These are phyloP conservation scores for Pachydiplax longipennis DNA, from an alignment of 2,888 invertebrate genomes.

Conservation along the genomic window DNA sequence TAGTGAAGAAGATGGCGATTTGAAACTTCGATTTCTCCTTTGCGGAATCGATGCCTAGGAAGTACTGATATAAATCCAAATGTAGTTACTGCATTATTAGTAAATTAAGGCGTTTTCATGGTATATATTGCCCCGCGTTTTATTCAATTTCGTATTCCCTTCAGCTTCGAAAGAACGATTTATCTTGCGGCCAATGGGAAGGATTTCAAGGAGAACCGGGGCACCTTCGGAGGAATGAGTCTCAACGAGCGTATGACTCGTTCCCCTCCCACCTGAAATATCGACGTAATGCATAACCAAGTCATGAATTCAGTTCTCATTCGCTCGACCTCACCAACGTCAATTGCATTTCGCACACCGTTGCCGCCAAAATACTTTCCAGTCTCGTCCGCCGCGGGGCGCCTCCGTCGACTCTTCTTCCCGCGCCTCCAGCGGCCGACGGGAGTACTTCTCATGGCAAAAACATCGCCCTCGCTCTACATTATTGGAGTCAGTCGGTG, in stretches of 20 bases:
- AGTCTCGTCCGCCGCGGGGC: neutral
- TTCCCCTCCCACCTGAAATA: neutral
- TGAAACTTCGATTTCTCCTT: too few relatives aligned
- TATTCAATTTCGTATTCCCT: too few relatives aligned
- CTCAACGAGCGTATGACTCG: neutral
- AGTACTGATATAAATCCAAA: too few relatives aligned
- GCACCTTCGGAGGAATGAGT: neutral
- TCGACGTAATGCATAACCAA: neutral
- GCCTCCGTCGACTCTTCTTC: neutral
- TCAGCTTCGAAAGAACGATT: too few relatives aligned
- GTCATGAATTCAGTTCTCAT: neutral
- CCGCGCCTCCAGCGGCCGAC: constrained; percentile 16
- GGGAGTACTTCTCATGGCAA: constrained; percentile 9
- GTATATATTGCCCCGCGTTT: too few relatives aligned
- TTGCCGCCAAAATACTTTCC: neutral
- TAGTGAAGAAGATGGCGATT: too few relatives aligned
- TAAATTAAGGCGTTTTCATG: too few relatives aligned
- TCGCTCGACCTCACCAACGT: neutral
- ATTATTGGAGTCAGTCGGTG: constrained; percentile 41
- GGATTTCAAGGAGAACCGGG: neutral
- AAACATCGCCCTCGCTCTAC: constrained; percentile 30
- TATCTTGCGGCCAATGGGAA: neutral
- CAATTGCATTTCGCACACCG: neutral
- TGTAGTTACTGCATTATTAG: too few relatives aligned
- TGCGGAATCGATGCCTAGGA: too few relatives aligned